phyloP scores from a whole-genome alignment of 1,140 invertebrate genomes.

The Meloidogyne chitwoodi region DNA sequence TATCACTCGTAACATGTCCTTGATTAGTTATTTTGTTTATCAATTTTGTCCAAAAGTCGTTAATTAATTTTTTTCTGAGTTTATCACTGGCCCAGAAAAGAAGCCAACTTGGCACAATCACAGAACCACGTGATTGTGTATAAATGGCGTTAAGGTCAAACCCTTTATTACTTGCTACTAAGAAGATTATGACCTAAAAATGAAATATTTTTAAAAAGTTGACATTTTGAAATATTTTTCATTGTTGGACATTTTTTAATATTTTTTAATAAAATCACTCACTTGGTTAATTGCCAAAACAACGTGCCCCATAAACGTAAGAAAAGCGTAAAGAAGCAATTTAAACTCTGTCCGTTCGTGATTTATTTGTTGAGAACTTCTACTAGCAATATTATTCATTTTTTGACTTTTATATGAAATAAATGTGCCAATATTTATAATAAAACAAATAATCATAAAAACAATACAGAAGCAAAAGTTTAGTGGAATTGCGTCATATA shows the following conservation, averaged over 20 bases:
- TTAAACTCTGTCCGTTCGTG: not conserved
- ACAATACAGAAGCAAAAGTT: not conserved
- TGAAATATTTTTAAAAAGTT: too few relatives aligned
- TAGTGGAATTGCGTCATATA: not conserved
- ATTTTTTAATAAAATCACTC: not conserved
- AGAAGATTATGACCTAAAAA: not conserved
- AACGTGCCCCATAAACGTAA: not conserved
- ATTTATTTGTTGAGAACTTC: not conserved
- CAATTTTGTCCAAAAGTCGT: not conserved
- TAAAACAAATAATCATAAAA: constrained; percentile 6
- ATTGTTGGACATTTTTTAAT: too few relatives aligned
- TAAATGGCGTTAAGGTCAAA: not conserved
- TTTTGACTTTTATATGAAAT: not conserved
- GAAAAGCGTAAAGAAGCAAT: not conserved
- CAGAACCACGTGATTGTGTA: not conserved
- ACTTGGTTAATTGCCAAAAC: not conserved
- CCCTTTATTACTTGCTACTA: not conserved
- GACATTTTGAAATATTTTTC: too few relatives aligned
- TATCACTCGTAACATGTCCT: not conserved
- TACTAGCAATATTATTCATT: not conserved
- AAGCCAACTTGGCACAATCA: constrained; percentile 3
- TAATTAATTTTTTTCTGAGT: not conserved
- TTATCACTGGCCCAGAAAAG: not conserved
- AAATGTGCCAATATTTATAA: constrained; percentile 6
- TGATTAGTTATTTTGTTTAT: not conserved